Percentiles rank a stretch among this genome's conserved stretches.
Conservation (phyloP, 2,113 vertebrate genomes). For the Aegithalos caudatus region DNA sequence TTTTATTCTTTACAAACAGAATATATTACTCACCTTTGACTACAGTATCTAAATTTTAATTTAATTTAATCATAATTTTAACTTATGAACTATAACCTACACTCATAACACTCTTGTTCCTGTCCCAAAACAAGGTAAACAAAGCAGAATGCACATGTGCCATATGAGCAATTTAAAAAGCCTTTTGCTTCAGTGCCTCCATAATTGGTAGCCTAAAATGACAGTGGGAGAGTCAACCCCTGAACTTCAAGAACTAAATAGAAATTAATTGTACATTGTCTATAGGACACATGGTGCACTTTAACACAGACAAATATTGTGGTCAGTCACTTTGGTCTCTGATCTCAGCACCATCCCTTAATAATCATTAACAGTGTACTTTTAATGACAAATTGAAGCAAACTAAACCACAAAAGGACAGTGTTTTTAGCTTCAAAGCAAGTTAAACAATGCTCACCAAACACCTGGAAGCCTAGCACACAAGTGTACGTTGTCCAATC, state of each 20-base stretch:
- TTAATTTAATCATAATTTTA: background rate
- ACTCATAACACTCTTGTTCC: background rate
- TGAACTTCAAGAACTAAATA: background rate
- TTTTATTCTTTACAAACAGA: background rate
- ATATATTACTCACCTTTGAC: background rate
- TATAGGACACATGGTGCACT: background rate
- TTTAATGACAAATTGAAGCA: background rate
- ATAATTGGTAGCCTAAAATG: background rate
- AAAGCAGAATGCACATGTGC: background rate
- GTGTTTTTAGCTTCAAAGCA: background rate
- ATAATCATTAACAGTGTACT: background rate
- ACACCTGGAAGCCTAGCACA: constrained; percentile 95
- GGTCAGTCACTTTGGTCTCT: background rate
- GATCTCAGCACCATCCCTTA: background rate
- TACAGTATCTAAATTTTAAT: too few species aligned
- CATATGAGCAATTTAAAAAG: background rate
- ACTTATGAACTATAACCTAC: background rate
- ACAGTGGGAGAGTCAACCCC: background rate
- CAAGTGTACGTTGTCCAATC: constrained; percentile 97
- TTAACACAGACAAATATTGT: background rate
- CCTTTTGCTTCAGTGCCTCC: background rate
- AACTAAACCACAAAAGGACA: background rate
- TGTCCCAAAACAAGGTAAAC: background rate
- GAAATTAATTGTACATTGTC: background rate
- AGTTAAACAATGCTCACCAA: constrained; percentile 78